Percentiles rank a stretch among this genome's conserved stretches.
Evolutionary conservation across 2,797 vertebrate genomes (phyloP).

Genomic region (Danionella dracula): DNA sequence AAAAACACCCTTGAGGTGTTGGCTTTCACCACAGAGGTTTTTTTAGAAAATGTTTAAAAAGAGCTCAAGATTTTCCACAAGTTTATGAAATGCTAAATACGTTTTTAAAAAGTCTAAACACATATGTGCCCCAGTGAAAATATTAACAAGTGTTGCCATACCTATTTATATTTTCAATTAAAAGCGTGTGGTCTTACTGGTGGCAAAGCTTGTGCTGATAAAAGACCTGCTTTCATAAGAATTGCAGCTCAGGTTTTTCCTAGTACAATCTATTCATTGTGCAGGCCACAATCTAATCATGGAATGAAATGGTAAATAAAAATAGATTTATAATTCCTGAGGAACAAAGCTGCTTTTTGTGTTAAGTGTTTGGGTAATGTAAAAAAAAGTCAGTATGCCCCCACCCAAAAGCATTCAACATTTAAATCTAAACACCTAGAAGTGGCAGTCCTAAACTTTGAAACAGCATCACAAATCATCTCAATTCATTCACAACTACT

Average conservation of each 20-base stretch:
- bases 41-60: slow-evolving; percentile 1
- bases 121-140: slow-evolving; percentile 2
- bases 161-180: slow-evolving; percentile 31
- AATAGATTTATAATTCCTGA: not conserved
- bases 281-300: not conserved
- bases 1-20: not conserved
- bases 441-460: too few relatives aligned
- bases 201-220: slow-evolving; percentile 15
- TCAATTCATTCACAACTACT: too few relatives aligned
- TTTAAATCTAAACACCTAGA: too few relatives aligned
- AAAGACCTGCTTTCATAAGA: slow-evolving; percentile 25
- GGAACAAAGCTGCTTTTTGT: not conserved
- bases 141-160: slow-evolving; percentile 2
- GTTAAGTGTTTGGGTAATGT: not conserved
- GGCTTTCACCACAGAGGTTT: not conserved
- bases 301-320: not conserved
- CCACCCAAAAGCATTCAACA: too few relatives aligned
- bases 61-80: slow-evolving; percentile 1
- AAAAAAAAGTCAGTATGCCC: too few relatives aligned
- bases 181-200: slow-evolving; percentile 1
- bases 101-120: slow-evolving; percentile 17
- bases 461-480: too few relatives aligned
- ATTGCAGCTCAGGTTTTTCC: not conserved
- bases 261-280: not conserved
- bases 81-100: slow-evolving; percentile 19